A percentile compares a stretch with the other conserved stretches of the same genome.
These are phyloP conservation scores for Apamea epomidion DNA, from an alignment of 2,888 invertebrate genomes.

Conservation along the genomic window DNA sequence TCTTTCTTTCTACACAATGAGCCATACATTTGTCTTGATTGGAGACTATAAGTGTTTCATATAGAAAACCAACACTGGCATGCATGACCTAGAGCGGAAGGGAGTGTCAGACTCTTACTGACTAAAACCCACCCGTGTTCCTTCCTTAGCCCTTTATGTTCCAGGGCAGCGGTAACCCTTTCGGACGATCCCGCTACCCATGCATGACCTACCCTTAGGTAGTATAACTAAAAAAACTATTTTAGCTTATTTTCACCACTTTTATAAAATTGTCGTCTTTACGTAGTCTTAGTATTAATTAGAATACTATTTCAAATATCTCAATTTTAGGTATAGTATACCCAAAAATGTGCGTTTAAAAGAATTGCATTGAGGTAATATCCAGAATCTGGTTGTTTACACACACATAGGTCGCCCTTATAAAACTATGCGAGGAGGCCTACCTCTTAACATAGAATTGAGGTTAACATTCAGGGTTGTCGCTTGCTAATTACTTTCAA, in stretches of 20 bases:
- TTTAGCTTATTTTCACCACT: no score
- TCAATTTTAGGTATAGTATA: background rate
- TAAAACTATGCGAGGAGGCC: constrained; percentile 38
- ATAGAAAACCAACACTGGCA: background rate
- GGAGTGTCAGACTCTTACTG: no score
- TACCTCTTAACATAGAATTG: constrained; percentile 9
- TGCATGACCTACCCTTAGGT: no score
- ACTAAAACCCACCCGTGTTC: no score
- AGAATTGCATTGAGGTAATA: background rate
- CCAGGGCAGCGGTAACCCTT: no score
- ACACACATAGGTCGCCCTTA: constrained; percentile 19
- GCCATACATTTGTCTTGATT: no score
- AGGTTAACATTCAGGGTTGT: constrained; percentile 25
- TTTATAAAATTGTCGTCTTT: no score
- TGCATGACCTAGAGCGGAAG: no score
- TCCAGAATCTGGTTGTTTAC: constrained; percentile 35
- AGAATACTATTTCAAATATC: background rate
- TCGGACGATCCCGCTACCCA: no score
- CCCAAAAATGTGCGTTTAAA: background rate
- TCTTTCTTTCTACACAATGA: no score
- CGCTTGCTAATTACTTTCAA: background rate
- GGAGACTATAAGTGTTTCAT: background rate
- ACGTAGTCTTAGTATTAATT: no score
- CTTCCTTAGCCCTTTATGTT: no score
- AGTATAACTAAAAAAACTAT: background rate